Evolutionary conservation across 1,140 invertebrate species (phyloP), one percentile per base, ranked within the genome.

Genomic region (Heterodera schachtii): DNA sequence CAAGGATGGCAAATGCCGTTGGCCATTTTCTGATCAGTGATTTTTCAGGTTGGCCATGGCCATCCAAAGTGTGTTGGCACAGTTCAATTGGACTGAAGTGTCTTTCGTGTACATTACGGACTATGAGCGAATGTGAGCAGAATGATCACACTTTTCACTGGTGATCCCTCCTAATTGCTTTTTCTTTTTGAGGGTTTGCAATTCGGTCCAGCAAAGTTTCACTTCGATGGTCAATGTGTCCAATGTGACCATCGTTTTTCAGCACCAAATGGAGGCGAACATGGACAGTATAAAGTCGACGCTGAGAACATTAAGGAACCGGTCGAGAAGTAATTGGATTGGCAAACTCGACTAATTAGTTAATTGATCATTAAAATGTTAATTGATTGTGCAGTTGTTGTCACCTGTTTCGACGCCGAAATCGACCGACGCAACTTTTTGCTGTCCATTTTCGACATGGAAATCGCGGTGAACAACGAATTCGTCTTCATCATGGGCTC

Each of bases 61-160:
- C 4, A 49, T 85, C n/a, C 43, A 73, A 43, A 47, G 16, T 49
- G 41, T 85, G 31, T 57, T 85, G 47, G 52, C 52, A 16, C 57
- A 84, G 67, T 85, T 66, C 52, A 60, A 80, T 8, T 85, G 84
- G 84, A 78, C 46, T 16, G 81, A 86, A 75, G 76, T 85, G 69
- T 84, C 84, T 2, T 70, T 85, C 2, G 57, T 85, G 19, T 85
- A 85, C 60, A 78, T 80, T 0, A 41, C 78, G 9, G 81, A 85
- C 71, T 44, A 64, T 44, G 52, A 49, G 43, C 31, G 52, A 74
- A 71, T 66, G 64, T 16, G 9, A 66, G 41, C 8, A 74, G 31
- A 49, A 47, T 16, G 19, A 5, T 16, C n/a, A 41, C 41, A 46
- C 46, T 3, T 75, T 60, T n/a, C 19, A 66, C 4, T 71, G 2